Conservation (phyloP, 2,888 invertebrate genomes). For the Cyclophora albipunctata region DNA sequence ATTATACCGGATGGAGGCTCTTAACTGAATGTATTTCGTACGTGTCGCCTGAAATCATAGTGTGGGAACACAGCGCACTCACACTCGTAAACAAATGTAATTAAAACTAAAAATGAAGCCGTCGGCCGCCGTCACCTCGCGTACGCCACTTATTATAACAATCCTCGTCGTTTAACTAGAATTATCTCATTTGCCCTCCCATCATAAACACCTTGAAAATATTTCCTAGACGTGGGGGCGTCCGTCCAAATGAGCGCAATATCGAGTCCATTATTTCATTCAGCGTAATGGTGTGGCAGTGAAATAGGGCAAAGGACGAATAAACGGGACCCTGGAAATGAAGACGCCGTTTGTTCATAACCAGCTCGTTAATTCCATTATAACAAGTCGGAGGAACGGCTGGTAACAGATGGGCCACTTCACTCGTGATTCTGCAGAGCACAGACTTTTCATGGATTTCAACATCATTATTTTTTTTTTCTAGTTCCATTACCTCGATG, state of each 20-base stretch:
- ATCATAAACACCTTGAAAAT: slow-evolving; percentile 52
- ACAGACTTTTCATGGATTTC: slow-evolving; percentile 34
- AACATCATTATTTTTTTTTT: slow-evolving; percentile 38
- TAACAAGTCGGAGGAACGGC: slow-evolving; percentile 68
- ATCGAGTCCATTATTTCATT: slow-evolving; percentile 66
- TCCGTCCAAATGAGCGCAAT: slow-evolving; percentile 51
- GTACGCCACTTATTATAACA: slow-evolving; percentile 16
- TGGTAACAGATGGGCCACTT: slow-evolving; percentile 69
- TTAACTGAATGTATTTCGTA: slow-evolving; percentile 59
- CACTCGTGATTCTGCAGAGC: slow-evolving; percentile 46
- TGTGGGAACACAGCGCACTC: slow-evolving; percentile 47
- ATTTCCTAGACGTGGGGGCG: slow-evolving; percentile 46
- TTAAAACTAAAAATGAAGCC: slow-evolving; percentile 10
- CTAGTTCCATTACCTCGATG: slow-evolving; percentile 29
- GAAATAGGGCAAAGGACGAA: slow-evolving; percentile 66
- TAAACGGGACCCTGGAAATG: slow-evolving; percentile 67
- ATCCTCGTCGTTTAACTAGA: slow-evolving; percentile 19
- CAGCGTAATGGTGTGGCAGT: slow-evolving; percentile 67
- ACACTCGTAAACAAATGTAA: slow-evolving; percentile 19
- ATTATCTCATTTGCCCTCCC: slow-evolving; percentile 32
- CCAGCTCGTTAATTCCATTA: slow-evolving; percentile 74
- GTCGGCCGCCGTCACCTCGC: background rate
- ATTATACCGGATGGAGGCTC: slow-evolving; percentile 59
- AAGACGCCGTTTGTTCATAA: slow-evolving; percentile 74
- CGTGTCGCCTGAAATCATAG: slow-evolving; percentile 44